phyloP scores from a whole-genome alignment of 2,797 vertebrate species.

The Catostomus latipinnis region DNA sequence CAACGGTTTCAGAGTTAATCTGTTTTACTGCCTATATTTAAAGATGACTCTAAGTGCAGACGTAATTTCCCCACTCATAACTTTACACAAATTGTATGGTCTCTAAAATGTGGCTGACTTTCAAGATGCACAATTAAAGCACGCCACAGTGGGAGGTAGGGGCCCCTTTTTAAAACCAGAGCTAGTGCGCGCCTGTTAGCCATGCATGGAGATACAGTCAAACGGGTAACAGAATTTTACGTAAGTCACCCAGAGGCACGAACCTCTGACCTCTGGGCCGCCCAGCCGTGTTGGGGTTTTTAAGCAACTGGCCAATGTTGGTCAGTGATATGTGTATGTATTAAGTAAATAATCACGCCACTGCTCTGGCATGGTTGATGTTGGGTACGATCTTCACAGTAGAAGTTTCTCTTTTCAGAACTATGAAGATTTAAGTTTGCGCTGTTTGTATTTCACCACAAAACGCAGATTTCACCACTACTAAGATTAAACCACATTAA shows the following conservation, averaged over 20 bases:
- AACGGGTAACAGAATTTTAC: slow-evolving; percentile 69
- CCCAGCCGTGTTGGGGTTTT: slow-evolving; percentile 14
- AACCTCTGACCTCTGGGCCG: slow-evolving; percentile 69
- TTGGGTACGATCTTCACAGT: not conserved
- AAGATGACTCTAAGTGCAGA: too few relatives aligned
- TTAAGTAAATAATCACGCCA: slow-evolving; percentile 52
- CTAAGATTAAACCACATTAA: too few relatives aligned
- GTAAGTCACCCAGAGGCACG: slow-evolving; percentile 65
- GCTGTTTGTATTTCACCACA: too few relatives aligned
- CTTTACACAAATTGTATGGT: slow-evolving; percentile 32
- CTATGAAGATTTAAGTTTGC: too few relatives aligned
- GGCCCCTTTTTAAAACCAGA: slow-evolving; percentile 45
- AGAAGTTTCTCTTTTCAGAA: too few relatives aligned
- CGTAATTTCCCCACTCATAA: too few relatives aligned
- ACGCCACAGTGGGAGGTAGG: slow-evolving; percentile 62
- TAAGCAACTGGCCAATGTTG: slow-evolving; percentile 5
- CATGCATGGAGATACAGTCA: slow-evolving; percentile 61
- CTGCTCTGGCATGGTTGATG: not conserved
- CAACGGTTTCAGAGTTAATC: not conserved
- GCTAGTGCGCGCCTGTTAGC: slow-evolving; percentile 64
- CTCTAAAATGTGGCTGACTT: slow-evolving; percentile 58
- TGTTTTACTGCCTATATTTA: too few relatives aligned
- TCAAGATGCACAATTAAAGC: slow-evolving; percentile 58
- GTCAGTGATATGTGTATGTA: slow-evolving; percentile 29
- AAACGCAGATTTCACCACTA: too few relatives aligned